These are phyloP conservation scores for Silurus meridionalis DNA, from an alignment of 2,113 vertebrate species.

Conservation along the genomic window DNA sequence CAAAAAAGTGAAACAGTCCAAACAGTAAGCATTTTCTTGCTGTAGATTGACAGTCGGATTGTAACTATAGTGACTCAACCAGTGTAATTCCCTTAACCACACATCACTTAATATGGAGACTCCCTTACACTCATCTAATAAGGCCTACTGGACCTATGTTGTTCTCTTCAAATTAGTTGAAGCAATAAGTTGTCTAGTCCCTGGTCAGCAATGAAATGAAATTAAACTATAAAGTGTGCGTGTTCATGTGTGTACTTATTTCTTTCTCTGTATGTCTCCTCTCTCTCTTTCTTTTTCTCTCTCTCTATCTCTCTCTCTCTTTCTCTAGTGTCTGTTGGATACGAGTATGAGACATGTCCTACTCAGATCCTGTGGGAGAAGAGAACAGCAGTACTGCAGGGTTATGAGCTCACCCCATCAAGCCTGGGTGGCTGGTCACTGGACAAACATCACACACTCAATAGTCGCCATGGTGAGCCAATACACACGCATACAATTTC, in stretches of 20 bases:
- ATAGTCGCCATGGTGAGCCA: slow-evolving; percentile 80
- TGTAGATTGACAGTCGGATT: not conserved
- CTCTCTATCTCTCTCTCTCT: not conserved
- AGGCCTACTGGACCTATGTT: slow-evolving; percentile 37
- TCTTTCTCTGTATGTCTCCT: slow-evolving; percentile 5
- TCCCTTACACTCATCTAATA: slow-evolving; percentile 44
- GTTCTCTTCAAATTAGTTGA: slow-evolving; percentile 41
- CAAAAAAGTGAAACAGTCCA: not conserved
- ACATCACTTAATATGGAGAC: slow-evolving; percentile 44
- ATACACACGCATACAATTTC: not conserved
- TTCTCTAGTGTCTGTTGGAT: slow-evolving; percentile 84
- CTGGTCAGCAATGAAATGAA: slow-evolving; percentile 50
- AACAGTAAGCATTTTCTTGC: not conserved
- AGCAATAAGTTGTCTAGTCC: slow-evolving; percentile 47
- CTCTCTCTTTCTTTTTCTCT: not conserved
- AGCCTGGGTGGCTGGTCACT: slow-evolving; percentile 87
- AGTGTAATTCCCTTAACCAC: slow-evolving; percentile 12
- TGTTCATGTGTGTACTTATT: slow-evolving; percentile 30
- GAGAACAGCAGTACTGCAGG: slow-evolving; percentile 82
- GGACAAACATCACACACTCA: slow-evolving; percentile 87
- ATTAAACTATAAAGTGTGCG: slow-evolving; percentile 37
- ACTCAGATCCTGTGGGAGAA: slow-evolving; percentile 88
- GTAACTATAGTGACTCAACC: not conserved
- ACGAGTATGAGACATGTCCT: slow-evolving; percentile 86
- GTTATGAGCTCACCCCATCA: slow-evolving; percentile 87